phyloP scores from a whole-genome alignment of 2,797 vertebrate genomes.

The Pyrocephalus nanus region DNA sequence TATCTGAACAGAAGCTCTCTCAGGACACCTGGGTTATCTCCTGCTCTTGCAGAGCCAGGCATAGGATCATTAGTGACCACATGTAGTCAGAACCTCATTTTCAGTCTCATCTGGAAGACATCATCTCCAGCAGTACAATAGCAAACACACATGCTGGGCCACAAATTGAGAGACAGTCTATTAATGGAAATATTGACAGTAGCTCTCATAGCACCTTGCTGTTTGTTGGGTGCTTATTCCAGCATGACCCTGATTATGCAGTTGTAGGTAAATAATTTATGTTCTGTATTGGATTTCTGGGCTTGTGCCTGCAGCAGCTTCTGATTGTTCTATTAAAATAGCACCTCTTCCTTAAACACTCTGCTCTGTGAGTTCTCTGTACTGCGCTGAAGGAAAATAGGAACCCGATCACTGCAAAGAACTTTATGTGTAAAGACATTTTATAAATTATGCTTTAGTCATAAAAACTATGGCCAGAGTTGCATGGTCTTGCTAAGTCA shows the following conservation, averaged over 20 bases:
- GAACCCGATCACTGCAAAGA: not conserved
- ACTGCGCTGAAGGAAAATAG: not conserved
- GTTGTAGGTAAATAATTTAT: constrained; percentile 18
- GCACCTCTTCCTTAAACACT: not conserved
- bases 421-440: not conserved
- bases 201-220: not conserved
- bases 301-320: not conserved
- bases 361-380: not conserved
- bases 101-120: not conserved
- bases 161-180: constrained; percentile 13
- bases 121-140: not conserved
- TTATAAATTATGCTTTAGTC: not conserved
- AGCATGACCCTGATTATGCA: constrained; percentile 9
- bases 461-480: not conserved
- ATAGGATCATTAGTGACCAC: constrained; percentile 5
- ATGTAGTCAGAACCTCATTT: constrained; percentile 34
- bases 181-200: constrained; percentile 1
- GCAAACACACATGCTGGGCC: not conserved
- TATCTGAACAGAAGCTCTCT: not conserved
- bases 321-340: not conserved
- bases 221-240: constrained; percentile 20
- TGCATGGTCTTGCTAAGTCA: not conserved
- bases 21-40: not conserved
- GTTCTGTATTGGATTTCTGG: not conserved
- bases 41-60: not conserved